phyloP scores from a whole-genome alignment of 2,888 invertebrate genomes.

The Sminthurinus aureus region DNA sequence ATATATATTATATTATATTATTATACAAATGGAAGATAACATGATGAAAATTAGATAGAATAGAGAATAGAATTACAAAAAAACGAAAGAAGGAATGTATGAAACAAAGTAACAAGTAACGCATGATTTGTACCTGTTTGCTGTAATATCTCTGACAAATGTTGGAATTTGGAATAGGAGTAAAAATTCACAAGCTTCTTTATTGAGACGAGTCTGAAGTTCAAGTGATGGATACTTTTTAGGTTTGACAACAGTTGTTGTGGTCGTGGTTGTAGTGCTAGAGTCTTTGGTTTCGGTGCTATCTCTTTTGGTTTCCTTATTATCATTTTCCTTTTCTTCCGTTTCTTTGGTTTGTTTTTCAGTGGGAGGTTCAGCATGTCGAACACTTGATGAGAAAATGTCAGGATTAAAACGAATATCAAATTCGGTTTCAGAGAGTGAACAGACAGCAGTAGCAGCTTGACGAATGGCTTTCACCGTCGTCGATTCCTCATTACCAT shows the following conservation, averaged over 20 bases:
- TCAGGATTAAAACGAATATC: slow-evolving; percentile 98
- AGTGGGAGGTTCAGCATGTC: slow-evolving; percentile 72
- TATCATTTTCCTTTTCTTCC: slow-evolving; percentile 69
- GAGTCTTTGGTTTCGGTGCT: slow-evolving; percentile 71
- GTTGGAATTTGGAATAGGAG: slow-evolving; percentile 93
- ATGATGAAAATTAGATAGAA: not conserved
- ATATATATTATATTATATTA: too few species aligned
- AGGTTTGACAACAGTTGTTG: slow-evolving; percentile 41
- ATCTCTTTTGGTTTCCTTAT: slow-evolving; percentile 2
- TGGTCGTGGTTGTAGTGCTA: slow-evolving; percentile 59
- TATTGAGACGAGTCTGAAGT: slow-evolving; percentile 71
- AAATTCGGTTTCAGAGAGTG: slow-evolving; percentile 93
- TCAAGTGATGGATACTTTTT: slow-evolving; percentile 58
- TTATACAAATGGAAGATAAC: not conserved
- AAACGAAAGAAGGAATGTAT: not conserved
- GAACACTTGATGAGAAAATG: slow-evolving; percentile 94
- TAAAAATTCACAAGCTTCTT: slow-evolving; percentile 95
- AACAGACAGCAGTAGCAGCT: slow-evolving; percentile 91
- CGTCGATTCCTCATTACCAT: slow-evolving; percentile 67
- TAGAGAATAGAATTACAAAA: not conserved
- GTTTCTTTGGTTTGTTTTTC: slow-evolving; percentile 63
- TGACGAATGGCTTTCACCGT: slow-evolving; percentile 73
- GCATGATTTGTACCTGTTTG: slow-evolving; percentile 53
- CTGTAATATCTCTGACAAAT: slow-evolving; percentile 70
- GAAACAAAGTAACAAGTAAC: too few species aligned